Base-by-base conservation (phyloP, 2,888 invertebrate species). In the Cerastis leucographa region DNA sequence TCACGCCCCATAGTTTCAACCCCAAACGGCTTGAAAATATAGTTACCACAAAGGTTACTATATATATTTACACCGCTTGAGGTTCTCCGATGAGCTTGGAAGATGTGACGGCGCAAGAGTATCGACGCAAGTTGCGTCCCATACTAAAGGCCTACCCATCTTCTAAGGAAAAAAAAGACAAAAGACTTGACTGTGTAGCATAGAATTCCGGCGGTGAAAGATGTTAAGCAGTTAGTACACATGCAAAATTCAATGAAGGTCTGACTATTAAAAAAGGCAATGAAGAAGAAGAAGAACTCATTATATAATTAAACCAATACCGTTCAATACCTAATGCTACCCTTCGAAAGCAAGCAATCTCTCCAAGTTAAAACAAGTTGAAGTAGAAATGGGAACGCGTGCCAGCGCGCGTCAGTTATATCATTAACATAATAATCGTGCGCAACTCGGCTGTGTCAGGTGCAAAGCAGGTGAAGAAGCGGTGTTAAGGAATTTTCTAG, bases 401-500 rank as follows among this genome's bases (percentile, higher is more conserved):
- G 89, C 93, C 93, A 84, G 90, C 92, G 87, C 91, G 87, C 89
- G 89, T 85, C 94, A 90, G 93, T 94, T 93, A 93, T 93, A 90
- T 89, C 92, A 94, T 94, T 94, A 94, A 89, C 94, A 94, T 94
- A 93, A 93, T 93, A 92, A 94, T 92, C 86, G 86, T 89, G 88
- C 78, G 84, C 88, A 85, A 87, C 87, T 85, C 72, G 83, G 71
- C 68, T 76, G 70, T 62, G 71, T 72, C 42, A 29, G 80, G 85
- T 68, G 64, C 72, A 88, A 88, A 89, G 72, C 40, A 88, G 69
- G 83, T 87, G 84, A 62, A 66, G 54, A 51, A 86, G 93, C 92
- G 90, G 29, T 81, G 54, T 67, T 69, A 42, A 19, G 12, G 71
- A 71, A 65, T 59, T 11, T 76, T 77, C 66, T 49, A 69, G 66